These are phyloP conservation scores for Tridacna gigas DNA, from an alignment of 2,888 invertebrate species.

Conservation along the genomic window DNA sequence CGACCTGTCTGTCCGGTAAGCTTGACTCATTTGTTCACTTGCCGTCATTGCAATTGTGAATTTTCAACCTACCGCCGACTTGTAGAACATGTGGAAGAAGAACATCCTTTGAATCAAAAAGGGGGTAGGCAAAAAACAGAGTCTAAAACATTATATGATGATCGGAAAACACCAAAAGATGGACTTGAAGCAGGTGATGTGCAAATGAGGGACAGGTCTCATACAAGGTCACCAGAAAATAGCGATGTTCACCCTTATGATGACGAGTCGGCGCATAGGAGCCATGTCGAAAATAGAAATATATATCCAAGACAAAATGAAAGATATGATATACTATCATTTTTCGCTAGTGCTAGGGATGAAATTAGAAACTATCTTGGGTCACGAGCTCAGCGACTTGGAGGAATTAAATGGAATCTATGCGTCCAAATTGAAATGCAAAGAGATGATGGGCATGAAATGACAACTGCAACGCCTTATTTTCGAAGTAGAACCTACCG, in stretches of 20 bases:
- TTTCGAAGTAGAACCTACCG: slow-evolving; percentile 38
- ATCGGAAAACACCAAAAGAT: background rate
- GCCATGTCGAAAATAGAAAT: slow-evolving; percentile 25
- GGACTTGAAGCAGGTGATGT: background rate
- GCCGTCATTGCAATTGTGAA: slow-evolving; percentile 23
- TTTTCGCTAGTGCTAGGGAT: slow-evolving; percentile 31
- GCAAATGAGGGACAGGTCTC: background rate
- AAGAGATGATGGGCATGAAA: slow-evolving; percentile 44
- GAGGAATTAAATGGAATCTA: slow-evolving; percentile 56
- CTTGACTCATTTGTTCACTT: background rate
- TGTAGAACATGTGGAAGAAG: slow-evolving; percentile 11
- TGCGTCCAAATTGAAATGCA: slow-evolving; percentile 54
- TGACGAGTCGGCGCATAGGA: slow-evolving; percentile 26
- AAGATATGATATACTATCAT: slow-evolving; percentile 44
- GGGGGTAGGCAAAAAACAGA: slow-evolving; percentile 6
- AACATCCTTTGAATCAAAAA: slow-evolving; percentile 19
- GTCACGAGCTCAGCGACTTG: slow-evolving; percentile 5
- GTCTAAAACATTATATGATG: slow-evolving; percentile 10
- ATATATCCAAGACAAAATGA: slow-evolving; percentile 35
- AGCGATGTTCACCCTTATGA: background rate
- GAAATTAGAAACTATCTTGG: slow-evolving; percentile 1
- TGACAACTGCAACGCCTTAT: slow-evolving; percentile 21
- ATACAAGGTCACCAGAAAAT: slow-evolving; percentile 4
- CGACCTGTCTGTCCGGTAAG: background rate
- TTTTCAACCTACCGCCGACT: slow-evolving; percentile 9